A percentile compares a stretch with the other conserved stretches of the same genome.
These are phyloP conservation scores for Phocoena sinus DNA, from an alignment of 2,113 vertebrate species.

Conservation along the genomic window DNA sequence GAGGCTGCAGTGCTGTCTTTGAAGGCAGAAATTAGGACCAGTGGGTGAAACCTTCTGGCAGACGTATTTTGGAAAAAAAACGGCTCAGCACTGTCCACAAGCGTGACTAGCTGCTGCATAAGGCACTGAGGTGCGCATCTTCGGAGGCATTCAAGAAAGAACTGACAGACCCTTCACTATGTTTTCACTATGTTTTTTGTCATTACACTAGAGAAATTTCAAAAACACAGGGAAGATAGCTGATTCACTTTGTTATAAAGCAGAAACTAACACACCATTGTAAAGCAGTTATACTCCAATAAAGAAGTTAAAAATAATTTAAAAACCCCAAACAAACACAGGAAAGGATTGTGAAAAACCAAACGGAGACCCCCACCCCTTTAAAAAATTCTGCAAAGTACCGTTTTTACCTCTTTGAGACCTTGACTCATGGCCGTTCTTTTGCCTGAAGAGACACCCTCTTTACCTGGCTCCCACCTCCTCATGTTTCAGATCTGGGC, in stretches of 20 bases:
- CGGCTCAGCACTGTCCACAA: neutral
- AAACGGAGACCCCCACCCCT: neutral
- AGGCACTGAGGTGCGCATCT: neutral
- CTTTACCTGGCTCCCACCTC: neutral
- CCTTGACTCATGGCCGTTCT: neutral
- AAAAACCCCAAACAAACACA: neutral
- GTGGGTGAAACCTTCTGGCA: neutral
- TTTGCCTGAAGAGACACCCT: neutral
- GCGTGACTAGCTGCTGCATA: rapidly evolving
- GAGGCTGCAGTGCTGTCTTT: neutral
- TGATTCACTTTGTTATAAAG: too few species aligned
- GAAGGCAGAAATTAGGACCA: neutral
- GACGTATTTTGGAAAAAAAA: neutral
- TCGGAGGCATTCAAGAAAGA: neutral
- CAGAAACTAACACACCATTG: too few species aligned
- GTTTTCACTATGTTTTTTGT: neutral
- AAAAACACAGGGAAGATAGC: neutral
- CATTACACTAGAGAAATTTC: neutral
- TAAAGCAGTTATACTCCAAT: too few species aligned
- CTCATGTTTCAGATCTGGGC: neutral
- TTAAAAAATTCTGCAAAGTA: neutral
- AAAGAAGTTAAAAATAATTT: too few species aligned
- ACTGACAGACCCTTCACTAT: too few species aligned
- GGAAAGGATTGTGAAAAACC: neutral
- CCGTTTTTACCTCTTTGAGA: neutral